Percentiles rank a stretch among this genome's conserved stretches.
Conservation (phyloP, 2,797 vertebrate genomes). For the Pristis pectinata region DNA sequence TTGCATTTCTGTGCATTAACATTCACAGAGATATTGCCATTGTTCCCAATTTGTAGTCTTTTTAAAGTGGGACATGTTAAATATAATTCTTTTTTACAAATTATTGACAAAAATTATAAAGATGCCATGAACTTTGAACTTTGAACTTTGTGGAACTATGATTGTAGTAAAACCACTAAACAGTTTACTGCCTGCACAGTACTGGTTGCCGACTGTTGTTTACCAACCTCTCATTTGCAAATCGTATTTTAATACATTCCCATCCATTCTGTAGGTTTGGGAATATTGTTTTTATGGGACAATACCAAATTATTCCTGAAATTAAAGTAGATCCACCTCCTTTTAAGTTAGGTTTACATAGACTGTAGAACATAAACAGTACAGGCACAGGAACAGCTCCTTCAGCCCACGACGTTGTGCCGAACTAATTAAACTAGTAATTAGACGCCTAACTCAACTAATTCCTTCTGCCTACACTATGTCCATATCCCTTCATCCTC, state of each 20-base stretch:
- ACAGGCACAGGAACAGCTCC: too few relatives aligned
- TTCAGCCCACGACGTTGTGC: too few relatives aligned
- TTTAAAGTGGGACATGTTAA: neutral
- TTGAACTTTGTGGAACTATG: neutral
- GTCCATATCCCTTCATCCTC: too few relatives aligned
- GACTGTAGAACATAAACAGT: too few relatives aligned
- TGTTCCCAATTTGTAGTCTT: neutral
- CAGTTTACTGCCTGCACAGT: neutral
- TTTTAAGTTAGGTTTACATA: neutral
- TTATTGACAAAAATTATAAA: neutral
- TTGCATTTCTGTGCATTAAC: neutral
- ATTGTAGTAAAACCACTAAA: neutral
- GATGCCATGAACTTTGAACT: neutral
- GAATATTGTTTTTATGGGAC: neutral
- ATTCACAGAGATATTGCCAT: neutral
- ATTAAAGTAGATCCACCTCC: neutral
- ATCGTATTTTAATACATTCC: neutral
- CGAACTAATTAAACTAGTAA: too few relatives aligned
- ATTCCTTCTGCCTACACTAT: too few relatives aligned
- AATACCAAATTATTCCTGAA: neutral
- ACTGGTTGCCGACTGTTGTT: neutral
- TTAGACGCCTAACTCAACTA: too few relatives aligned
- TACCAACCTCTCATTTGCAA: neutral
- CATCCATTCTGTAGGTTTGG: neutral
- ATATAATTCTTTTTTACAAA: neutral